These are phyloP conservation scores for Drosophila kanekoi DNA, from an alignment of 2,888 invertebrate genomes.

Conservation along the genomic window DNA sequence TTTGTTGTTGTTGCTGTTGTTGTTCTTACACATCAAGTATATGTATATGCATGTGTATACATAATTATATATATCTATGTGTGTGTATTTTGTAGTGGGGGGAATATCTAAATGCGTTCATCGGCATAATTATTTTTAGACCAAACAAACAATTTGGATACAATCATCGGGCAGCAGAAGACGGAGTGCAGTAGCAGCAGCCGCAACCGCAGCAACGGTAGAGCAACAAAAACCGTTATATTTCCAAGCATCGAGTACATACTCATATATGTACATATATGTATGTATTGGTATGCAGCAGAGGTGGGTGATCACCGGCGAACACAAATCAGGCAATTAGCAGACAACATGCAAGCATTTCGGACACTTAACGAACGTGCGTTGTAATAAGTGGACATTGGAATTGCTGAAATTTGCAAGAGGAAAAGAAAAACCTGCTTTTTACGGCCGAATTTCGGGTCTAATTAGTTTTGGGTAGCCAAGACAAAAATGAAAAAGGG, in stretches of 20 bases:
- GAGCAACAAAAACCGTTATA: slow-evolving; percentile 54
- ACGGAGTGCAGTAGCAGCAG: slow-evolving; percentile 39
- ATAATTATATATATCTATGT: slow-evolving; percentile 19
- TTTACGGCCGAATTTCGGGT: slow-evolving; percentile 37
- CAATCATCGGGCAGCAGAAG: slow-evolving; percentile 49
- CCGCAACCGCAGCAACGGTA: slow-evolving; percentile 31
- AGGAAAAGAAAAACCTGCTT: slow-evolving; percentile 28
- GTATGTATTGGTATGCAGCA: neutral
- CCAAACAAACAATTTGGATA: slow-evolving; percentile 76
- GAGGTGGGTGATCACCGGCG: slow-evolving; percentile 42
- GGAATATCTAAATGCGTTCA: slow-evolving; percentile 74
- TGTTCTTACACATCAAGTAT: slow-evolving; percentile 18
- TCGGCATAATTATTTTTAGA: slow-evolving; percentile 73
- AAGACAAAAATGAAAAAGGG: slow-evolving; percentile 32
- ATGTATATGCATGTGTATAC: slow-evolving; percentile 29
- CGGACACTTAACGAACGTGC: slow-evolving; percentile 62
- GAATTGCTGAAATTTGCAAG: slow-evolving; percentile 62
- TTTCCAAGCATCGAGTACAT: slow-evolving; percentile 34
- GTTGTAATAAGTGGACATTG: slow-evolving; percentile 73
- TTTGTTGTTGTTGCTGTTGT: slow-evolving; percentile 6
- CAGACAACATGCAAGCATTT: slow-evolving; percentile 70
- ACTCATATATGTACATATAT: slow-evolving; percentile 1
- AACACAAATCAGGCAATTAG: slow-evolving; percentile 71
- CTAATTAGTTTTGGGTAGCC: slow-evolving; percentile 52
- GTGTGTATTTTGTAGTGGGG: slow-evolving; percentile 38